Percentiles rank a stretch among this genome's conserved stretches.
phyloP scores from a whole-genome alignment of 2,797 vertebrate genomes.

The Triplophysa yarkandensis region DNA sequence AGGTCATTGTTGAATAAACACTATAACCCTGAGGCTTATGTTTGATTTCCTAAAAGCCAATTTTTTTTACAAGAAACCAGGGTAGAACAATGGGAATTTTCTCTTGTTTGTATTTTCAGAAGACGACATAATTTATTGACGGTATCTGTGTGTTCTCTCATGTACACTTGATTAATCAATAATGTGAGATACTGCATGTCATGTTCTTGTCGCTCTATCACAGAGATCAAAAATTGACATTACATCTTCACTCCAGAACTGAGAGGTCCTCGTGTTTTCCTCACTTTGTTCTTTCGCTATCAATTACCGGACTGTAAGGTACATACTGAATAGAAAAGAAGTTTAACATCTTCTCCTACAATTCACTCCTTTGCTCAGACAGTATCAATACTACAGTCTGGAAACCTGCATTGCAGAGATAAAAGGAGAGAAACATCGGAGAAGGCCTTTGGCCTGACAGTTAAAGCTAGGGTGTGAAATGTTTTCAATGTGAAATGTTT shows the following conservation, averaged over 20 bases:
- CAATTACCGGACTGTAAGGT: constrained; percentile 40
- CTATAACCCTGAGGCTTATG: constrained; percentile 23
- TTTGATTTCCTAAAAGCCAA: constrained; percentile 40
- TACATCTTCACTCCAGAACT: constrained; percentile 29
- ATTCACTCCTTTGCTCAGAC: constrained; percentile 3
- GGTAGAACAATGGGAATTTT: constrained; percentile 37
- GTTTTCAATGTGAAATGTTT: neutral
- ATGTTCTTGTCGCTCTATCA: constrained; percentile 38
- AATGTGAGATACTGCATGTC: constrained; percentile 37
- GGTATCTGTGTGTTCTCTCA: constrained; percentile 22
- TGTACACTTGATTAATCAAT: constrained; percentile 45
- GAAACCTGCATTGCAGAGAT: constrained; percentile 18
- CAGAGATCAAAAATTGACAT: constrained; percentile 44
- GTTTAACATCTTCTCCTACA: constrained; percentile 35
- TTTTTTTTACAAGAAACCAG: constrained; percentile 23
- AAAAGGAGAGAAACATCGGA: constrained; percentile 28
- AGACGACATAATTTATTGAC: constrained; percentile 40
- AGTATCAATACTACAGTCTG: constrained; percentile 31
- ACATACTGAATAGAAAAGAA: constrained; percentile 28
- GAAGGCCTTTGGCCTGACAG: neutral
- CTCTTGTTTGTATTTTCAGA: constrained; percentile 43
- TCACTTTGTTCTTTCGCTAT: constrained; percentile 43
- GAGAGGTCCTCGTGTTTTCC: constrained; percentile 34
- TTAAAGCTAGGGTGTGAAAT: neutral
- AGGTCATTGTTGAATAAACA: constrained; percentile 11